phyloP scores from a whole-genome alignment of 92 coral and sea anemone species.

The Parazoanthus darwini region DNA sequence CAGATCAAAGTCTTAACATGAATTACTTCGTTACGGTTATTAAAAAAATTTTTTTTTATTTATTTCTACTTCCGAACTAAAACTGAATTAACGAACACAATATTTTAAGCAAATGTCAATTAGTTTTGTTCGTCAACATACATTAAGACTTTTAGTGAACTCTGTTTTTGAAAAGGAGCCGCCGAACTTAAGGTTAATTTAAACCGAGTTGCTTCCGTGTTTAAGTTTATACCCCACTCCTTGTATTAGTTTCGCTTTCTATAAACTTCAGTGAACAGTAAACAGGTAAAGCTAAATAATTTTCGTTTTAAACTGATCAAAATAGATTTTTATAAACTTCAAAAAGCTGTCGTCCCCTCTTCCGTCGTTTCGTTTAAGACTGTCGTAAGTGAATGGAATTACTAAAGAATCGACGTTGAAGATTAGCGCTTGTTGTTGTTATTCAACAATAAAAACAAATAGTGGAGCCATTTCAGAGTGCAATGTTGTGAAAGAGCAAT shows the following conservation, averaged over 20 bases:
- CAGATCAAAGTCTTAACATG: not conserved
- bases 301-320: not conserved
- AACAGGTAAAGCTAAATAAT: not conserved
- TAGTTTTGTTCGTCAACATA: not conserved
- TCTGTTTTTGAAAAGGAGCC: not conserved
- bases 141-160: not conserved
- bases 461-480: not conserved
- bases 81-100: not conserved
- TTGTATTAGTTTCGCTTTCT: not conserved
- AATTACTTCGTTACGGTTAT: slow-evolving; percentile 1
- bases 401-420: not conserved
- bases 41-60: not conserved
- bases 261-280: not conserved
- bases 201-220: not conserved
- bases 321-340: not conserved
- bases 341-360: not conserved
- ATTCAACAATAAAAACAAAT: not conserved
- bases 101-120: not conserved
- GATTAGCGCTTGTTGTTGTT: not conserved
- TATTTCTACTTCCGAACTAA: not conserved
- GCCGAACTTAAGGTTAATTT: not conserved
- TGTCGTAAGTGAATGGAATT: not conserved
- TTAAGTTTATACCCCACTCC: not conserved
- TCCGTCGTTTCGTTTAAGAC: not conserved
- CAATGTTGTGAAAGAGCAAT: slow-evolving; percentile 10